A percentile compares a stretch with the other conserved stretches of the same genome.
phyloP scores from a whole-genome alignment of 2,113 vertebrate species.

The Eurypyga helias region DNA sequence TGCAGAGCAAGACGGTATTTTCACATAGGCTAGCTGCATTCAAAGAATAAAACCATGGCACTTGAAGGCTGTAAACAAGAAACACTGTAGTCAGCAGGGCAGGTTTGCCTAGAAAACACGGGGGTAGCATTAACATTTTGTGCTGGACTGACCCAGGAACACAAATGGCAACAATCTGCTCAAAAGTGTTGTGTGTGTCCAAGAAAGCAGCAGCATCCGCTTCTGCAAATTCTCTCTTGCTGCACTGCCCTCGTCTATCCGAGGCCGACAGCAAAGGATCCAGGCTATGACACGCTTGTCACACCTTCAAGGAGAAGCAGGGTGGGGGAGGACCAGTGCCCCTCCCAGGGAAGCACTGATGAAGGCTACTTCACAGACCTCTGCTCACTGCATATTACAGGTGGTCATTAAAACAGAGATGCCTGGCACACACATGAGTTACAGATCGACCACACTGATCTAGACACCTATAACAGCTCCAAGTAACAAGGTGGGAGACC shows the following conservation, averaged over 20 bases:
- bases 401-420: background rate
- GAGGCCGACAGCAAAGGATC: fast-evolving
- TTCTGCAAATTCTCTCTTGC: background rate
- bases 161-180: background rate
- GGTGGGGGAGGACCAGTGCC: background rate
- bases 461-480: background rate
- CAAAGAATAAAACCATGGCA: background rate
- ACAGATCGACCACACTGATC: background rate
- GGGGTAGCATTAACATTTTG: background rate
- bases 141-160: background rate
- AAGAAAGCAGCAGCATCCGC: background rate
- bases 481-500: background rate
- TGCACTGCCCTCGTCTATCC: fast-evolving
- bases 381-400: background rate
- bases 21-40: background rate
- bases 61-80: background rate
- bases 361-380: background rate
- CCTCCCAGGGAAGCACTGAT: background rate
- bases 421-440: background rate
- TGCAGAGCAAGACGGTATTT: background rate
- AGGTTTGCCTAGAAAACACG: background rate
- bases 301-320: background rate
- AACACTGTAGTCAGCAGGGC: background rate
- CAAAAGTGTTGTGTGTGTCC: background rate
- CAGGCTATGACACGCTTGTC: background rate